Evolutionary conservation across 2,888 invertebrate species (phyloP), one percentile per base, ranked within the genome.

Genomic region (Furcula furcula): DNA sequence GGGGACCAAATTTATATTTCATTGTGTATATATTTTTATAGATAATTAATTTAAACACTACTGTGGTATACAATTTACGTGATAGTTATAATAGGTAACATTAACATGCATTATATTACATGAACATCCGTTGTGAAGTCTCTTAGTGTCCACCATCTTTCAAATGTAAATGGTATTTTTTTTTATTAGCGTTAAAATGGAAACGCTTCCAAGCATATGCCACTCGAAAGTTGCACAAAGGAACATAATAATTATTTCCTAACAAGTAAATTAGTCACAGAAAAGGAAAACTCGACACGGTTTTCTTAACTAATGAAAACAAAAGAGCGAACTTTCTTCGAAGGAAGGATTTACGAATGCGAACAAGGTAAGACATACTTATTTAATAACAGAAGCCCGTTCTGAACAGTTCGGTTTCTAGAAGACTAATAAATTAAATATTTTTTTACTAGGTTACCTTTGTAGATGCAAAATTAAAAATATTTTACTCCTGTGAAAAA

Each of bases 211-310:
- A 32, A 37, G 40, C 29, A 38, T 44, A 49, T 23, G 27, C 25
- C 58, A 65, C 59, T 63, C 55, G 67, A 61, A 61, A 61, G 54
- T 39, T 35, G 38, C 46, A 82, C 80, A 82, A 82, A 77, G 65
- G 65, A 60, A 53, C 55, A 67, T 75, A 71, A 68, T 74, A 72
- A 76, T 76, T 64, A 71, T 65, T 74, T 71, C 65, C 64, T 62
- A 67, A 78, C 67, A 67, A 65, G 62, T 61, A 53, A 71, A 81
- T 86, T 85, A 75, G 80, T 82, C 71, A 79, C 77, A 76, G 75
- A 46, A 52, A 66, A 65, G 66, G 71, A 76, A 78, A 79, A 76
- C 70, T 54, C 63, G 59, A 46, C 65, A 64, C 62, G 57, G 63
- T 79, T 82, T 77, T 73, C 75, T 76, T 77, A 69, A 76, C 55